Base-by-base conservation (phyloP, 2,888 invertebrate genomes). In the Drosophila prolongata region DNA sequence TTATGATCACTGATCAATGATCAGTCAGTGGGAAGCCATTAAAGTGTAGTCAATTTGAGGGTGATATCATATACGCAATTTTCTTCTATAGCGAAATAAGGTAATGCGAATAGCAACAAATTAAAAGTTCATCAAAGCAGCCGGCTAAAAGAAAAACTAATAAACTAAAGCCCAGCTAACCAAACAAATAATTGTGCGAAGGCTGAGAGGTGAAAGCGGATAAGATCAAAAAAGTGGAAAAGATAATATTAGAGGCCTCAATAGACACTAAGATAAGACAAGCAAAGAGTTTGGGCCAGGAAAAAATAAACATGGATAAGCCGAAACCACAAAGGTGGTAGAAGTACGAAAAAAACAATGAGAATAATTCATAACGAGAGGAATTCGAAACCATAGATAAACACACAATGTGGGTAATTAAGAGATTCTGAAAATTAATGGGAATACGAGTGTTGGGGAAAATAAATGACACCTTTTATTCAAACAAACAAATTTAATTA, bases 1-100 rank as follows among this genome's bases (percentile, higher is more conserved):
- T 66, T 66, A 54, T 40, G 38, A 66, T 66, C 67, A 66, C 11
- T 66, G 65, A 66, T 66, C 65, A 66, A 40, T 66, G 67, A 66
- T 66, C 67, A 40, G 1, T 54, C 38, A 37, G 46, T 13, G 65
- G 65, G 65, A 66, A 54, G 65, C 66, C 65, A 38, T 1, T 27
- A 19, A 65, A 65, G 66, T 54, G 54, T 24, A 34, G 10, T 19
- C 13, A n/a, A 14, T 44, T 19, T 43, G 37, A 19, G 6, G 11
- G 10, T 19, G 40, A 47, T 40, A 14, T 49, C 34, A 40, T 13
- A 16, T 27, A 34, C 3, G n/a, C 2, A 11, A 19, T 35, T 43
- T 54, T 24, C 24, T 5, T 3, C 3, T 8, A 24, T 24, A 13
- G 6, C 11, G 14, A 24, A 24, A 24, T 4, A 8, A 6, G 6